A percentile compares a stretch with the other conserved stretches of the same genome.
Evolutionary conservation across 2,113 vertebrate genomes (phyloP).

Genomic region (Sphyrna mokarran): DNA sequence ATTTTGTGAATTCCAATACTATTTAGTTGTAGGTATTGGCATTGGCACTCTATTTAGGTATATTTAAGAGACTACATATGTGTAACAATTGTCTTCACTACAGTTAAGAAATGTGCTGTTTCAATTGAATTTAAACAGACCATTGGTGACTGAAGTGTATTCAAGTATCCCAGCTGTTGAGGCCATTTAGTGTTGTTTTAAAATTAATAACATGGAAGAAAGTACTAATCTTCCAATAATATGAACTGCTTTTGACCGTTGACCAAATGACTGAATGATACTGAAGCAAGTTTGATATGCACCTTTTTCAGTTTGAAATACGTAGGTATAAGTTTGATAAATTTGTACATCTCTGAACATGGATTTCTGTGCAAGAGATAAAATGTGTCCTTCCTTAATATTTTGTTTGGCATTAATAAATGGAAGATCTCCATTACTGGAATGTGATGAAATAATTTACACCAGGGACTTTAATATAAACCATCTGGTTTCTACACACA

Average conservation of each 20-base stretch:
- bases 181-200: not conserved
- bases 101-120: not conserved
- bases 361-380: not conserved
- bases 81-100: not conserved
- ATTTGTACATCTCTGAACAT: not conserved
- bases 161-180: not conserved
- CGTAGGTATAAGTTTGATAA: not conserved
- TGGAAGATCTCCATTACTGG: not conserved
- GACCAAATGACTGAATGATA: not conserved
- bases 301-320: not conserved
- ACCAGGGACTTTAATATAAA: slow-evolving; percentile 22
- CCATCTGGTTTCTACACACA: not conserved
- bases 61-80: not conserved
- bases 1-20: not conserved
- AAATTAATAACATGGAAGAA: not conserved
- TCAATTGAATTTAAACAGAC: not conserved
- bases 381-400: not conserved
- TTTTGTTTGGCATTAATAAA: not conserved
- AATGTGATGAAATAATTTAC: slow-evolving; percentile 13
- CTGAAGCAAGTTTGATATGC: not conserved
- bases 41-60: not conserved
- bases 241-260: not conserved
- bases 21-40: not conserved
- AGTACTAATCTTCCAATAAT: not conserved
- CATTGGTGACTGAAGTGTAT: not conserved